phyloP scores from a whole-genome alignment of 2,888 invertebrate species.

The Elysia crispata region DNA sequence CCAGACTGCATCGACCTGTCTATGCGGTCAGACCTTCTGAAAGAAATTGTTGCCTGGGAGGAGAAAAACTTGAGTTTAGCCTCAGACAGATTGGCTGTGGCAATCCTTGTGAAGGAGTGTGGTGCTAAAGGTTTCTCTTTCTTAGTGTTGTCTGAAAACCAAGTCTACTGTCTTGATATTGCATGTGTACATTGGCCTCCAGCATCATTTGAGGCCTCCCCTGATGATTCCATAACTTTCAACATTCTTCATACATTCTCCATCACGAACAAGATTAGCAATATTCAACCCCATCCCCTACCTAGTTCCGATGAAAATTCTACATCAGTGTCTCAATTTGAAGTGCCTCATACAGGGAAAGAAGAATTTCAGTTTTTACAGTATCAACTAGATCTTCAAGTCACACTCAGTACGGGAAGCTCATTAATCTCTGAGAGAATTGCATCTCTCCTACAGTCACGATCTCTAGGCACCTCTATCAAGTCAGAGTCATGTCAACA shows the following conservation, averaged over 20 bases:
- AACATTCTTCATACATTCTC: slow-evolving; percentile 69
- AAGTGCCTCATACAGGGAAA: not conserved
- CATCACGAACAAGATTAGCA: slow-evolving; percentile 66
- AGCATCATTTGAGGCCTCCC: slow-evolving; percentile 66
- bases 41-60: slow-evolving; percentile 61
- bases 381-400: slow-evolving; percentile 47
- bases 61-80: slow-evolving; percentile 58
- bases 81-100: slow-evolving; percentile 64
- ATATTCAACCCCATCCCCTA: slow-evolving; percentile 64
- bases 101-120: slow-evolving; percentile 57
- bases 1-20: slow-evolving; percentile 61
- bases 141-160: slow-evolving; percentile 69
- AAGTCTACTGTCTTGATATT: slow-evolving; percentile 69
- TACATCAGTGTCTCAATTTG: not conserved
- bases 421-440: not conserved
- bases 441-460: too few species aligned
- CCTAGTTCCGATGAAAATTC: not conserved
- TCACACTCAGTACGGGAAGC: not conserved
- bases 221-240: slow-evolving; percentile 61
- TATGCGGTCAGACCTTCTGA: slow-evolving; percentile 62
- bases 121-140: slow-evolving; percentile 51
- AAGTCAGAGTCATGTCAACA: not conserved
- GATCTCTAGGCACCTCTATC: not conserved
- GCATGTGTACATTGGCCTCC: slow-evolving; percentile 68
- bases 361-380: not conserved